Base-by-base conservation (phyloP, 1,140 invertebrate species). In the Plodia interpunctella region DNA sequence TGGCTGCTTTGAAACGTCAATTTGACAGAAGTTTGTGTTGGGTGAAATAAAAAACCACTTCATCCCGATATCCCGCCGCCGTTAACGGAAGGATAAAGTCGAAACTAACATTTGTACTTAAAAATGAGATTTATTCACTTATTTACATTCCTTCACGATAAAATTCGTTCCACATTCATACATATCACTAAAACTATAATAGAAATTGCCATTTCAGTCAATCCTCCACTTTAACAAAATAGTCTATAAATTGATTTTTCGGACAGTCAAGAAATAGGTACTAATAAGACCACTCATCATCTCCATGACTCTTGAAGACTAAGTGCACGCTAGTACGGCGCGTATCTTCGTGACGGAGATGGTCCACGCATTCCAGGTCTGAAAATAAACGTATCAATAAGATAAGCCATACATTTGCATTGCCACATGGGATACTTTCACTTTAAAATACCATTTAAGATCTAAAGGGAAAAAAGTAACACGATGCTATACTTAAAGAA, bases 311-410 rank as follows among this genome's bases (percentile, higher is more conserved):
- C 30, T 9, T 28, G 28, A 11, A 6, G 30, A 5, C 30, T 10
- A 32, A 1, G 30, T 32, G 9, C 9, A 32, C 4, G 11, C 93
- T 92, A 96, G 91, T 96, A 95, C 76, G 95, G 94, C 83, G 94
- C 94, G 90, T 95, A 96, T 88, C 95, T 93, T 85, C 94, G 92
- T 56, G 94, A 93, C 63, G 94, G 94, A 68, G 95, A 95, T 62
- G 94, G 92, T 75, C 93, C 94, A 78, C 94, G 91, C 88, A 94
- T 91, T 70, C 93, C 93, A 68, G 93, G 92, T 90, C 93, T 94
- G 91, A 70, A 91, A 69, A 57, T 25, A 68, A 54, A n/a, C 13
- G 15, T 44, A 32, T 32, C 30, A 32, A 10, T 59, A 44, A 35
- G 30, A 25, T 6, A 25, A 25, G 21, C 6, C 21, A n/a, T n/a